phyloP scores from a whole-genome alignment of 1,140 invertebrate genomes.

The Pogonus chalceus region DNA sequence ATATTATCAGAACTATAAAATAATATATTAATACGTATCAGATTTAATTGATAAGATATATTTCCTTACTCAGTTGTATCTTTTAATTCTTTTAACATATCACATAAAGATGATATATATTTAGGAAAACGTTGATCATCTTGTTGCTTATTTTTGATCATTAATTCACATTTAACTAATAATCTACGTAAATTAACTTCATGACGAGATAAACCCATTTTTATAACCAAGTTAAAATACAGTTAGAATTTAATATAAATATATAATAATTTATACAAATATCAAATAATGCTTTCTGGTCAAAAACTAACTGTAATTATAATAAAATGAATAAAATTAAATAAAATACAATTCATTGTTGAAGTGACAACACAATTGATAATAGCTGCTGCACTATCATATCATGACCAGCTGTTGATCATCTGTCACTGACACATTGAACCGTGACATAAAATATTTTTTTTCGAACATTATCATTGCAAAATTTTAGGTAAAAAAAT shows the following conservation, averaged over 20 bases:
- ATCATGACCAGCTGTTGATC: no score
- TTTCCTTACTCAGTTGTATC: slow-evolving; percentile 44
- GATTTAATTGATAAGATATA: slow-evolving; percentile 1
- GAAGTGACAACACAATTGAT: no score
- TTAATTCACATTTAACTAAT: slow-evolving; percentile 56
- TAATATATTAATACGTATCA: neutral
- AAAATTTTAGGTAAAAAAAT: no score
- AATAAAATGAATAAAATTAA: no score
- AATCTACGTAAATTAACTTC: slow-evolving; percentile 63
- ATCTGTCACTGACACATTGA: no score
- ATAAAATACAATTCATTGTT: no score
- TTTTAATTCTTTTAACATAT: slow-evolving; percentile 57
- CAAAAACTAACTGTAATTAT: no score
- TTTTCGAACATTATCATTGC: no score
- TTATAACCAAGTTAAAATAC: slow-evolving; percentile 8
- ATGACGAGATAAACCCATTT: slow-evolving; percentile 41
- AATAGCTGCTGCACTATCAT: no score
- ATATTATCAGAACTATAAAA: slow-evolving; percentile 8
- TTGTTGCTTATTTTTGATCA: slow-evolving; percentile 56
- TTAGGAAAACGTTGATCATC: slow-evolving; percentile 60
- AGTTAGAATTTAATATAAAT: neutral
- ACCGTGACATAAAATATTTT: no score
- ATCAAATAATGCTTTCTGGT: no score
- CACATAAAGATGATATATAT: slow-evolving; percentile 56
- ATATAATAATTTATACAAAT: no score